A percentile compares a stretch with the other conserved stretches of the same genome.
These are phyloP conservation scores for Oncorhynchus mykiss DNA, from an alignment of 2,113 vertebrate genomes.

Conservation along the genomic window DNA sequence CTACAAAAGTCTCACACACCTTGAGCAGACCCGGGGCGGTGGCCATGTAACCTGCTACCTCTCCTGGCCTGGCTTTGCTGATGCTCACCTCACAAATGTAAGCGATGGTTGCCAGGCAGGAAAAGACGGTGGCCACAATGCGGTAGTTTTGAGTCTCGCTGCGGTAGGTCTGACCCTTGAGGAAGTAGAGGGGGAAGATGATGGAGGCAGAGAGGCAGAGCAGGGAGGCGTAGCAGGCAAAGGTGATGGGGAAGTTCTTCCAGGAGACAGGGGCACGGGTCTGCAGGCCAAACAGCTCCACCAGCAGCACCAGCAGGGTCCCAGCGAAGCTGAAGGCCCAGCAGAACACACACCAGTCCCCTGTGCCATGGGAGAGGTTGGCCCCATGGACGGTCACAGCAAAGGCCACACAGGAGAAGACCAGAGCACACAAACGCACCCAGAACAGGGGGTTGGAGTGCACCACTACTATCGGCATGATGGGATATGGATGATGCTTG, in stretches of 20 bases:
- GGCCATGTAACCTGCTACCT: slow-evolving; percentile 89
- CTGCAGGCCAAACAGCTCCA: slow-evolving; percentile 81
- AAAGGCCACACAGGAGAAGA: slow-evolving; percentile 85
- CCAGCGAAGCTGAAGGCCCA: slow-evolving; percentile 87
- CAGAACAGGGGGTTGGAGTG: slow-evolving; percentile 78
- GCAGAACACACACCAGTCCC: slow-evolving; percentile 86
- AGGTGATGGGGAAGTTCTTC: slow-evolving; percentile 90
- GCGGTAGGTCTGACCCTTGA: slow-evolving; percentile 42
- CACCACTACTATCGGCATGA: slow-evolving; percentile 72
- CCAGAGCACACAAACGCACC: slow-evolving; percentile 76
- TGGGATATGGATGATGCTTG: slow-evolving; percentile 19
- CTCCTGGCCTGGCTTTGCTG: slow-evolving; percentile 81
- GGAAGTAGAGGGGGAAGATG: slow-evolving; percentile 82
- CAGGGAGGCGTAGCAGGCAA: slow-evolving; percentile 83
- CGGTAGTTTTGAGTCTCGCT: slow-evolving; percentile 57
- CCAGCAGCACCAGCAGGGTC: slow-evolving; percentile 79
- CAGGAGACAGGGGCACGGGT: slow-evolving; percentile 80
- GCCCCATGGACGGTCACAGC: slow-evolving; percentile 77
- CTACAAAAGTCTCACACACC: slow-evolving; percentile 87
- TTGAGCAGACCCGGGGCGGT: slow-evolving; percentile 86
- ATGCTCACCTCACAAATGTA: slow-evolving; percentile 83
- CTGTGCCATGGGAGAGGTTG: slow-evolving; percentile 34
- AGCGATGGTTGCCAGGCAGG: slow-evolving; percentile 80
- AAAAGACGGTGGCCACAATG: slow-evolving; percentile 80
- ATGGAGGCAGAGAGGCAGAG: slow-evolving; percentile 87